Percentiles rank a stretch among this genome's conserved stretches.
phyloP scores from a whole-genome alignment of 2,797 vertebrate genomes.

The Leucoraja ocellata region DNA sequence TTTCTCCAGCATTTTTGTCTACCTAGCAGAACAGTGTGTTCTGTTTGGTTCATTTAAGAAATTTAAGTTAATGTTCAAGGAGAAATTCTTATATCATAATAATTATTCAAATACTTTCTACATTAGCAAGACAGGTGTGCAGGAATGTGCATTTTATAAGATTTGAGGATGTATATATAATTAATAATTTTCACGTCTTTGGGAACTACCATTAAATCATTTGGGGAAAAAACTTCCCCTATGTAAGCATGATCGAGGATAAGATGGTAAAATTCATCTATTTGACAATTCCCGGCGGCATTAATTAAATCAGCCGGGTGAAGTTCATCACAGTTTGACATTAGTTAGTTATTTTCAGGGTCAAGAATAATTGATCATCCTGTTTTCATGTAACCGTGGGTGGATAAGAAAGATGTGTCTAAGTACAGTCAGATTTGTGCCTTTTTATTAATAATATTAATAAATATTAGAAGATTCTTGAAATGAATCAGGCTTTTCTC shows the following conservation, averaged over 20 bases:
- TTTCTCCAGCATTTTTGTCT: no score
- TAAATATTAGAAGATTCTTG: background rate
- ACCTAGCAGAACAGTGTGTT: background rate
- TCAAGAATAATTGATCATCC: background rate
- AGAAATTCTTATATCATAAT: background rate
- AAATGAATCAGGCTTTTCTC: background rate
- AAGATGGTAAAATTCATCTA: background rate
- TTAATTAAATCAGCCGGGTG: background rate
- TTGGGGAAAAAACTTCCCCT: background rate
- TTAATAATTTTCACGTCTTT: constrained; percentile 4
- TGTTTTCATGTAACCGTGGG: background rate
- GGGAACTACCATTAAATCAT: constrained; percentile 10
- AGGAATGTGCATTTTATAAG: background rate
- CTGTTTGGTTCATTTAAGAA: background rate
- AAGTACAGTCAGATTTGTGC: background rate
- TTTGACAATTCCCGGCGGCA: background rate
- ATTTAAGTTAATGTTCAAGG: background rate
- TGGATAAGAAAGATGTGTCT: background rate
- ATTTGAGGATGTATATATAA: background rate
- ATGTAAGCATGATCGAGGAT: background rate
- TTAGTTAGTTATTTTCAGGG: constrained; percentile 10
- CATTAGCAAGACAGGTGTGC: background rate
- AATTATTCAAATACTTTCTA: background rate
- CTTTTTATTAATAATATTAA: background rate
- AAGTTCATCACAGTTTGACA: constrained; percentile 14